Base-by-base conservation (phyloP, 2,113 vertebrate genomes). In the Pangasianodon gigas region DNA sequence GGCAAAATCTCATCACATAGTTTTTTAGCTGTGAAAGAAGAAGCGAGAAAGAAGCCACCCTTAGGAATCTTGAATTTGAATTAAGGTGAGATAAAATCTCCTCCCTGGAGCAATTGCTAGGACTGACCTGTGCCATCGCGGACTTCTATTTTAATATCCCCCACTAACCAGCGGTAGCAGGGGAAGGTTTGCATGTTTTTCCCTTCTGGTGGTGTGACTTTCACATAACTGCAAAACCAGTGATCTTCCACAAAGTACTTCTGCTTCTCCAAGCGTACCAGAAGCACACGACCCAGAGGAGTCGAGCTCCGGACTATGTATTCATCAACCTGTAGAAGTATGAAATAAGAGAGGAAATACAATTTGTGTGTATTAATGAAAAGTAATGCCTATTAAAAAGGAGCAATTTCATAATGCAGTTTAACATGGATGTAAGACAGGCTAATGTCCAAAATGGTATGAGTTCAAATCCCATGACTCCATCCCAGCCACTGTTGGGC, bases 121-220 rank as follows among this genome's bases (percentile, higher is more conserved):
- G 51, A 89, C 91, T 86, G 77, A 92, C 97, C 97, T 9, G 94
- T 93, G 79, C 96, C 96, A 84, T 96, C 96, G 1, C 96, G 93
- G 41, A 97, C 91, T 91, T 95, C 95, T 89, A 97, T 4, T 24
- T 87, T 81, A 1, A 90, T 56, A 0, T 96, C 75, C 6, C 96
- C 96, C 16, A 94, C 92, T 24, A 97, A 89, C 97, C 97, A 97
- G 67, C 95, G 91, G 92, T 97, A 97, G 92, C 96, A 97, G 0
- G 97, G 97, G 91, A 97, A 97, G 0, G 89, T 92, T 65, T 94
- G 92, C 0, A 32, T 54, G 6, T 65, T 29, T 29, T 32, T 88
- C 26, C 89, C 75, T 4, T 87, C 88, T 32, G 56, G 94, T 75
- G 86, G 77, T 89, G 93, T 91, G 85, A 97, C 96, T 0, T 85